A percentile compares a stretch with the other conserved stretches of the same genome.
These are phyloP conservation scores for Plebejus melissa DNA, from an alignment of 2,888 invertebrate species.

Conservation along the genomic window DNA sequence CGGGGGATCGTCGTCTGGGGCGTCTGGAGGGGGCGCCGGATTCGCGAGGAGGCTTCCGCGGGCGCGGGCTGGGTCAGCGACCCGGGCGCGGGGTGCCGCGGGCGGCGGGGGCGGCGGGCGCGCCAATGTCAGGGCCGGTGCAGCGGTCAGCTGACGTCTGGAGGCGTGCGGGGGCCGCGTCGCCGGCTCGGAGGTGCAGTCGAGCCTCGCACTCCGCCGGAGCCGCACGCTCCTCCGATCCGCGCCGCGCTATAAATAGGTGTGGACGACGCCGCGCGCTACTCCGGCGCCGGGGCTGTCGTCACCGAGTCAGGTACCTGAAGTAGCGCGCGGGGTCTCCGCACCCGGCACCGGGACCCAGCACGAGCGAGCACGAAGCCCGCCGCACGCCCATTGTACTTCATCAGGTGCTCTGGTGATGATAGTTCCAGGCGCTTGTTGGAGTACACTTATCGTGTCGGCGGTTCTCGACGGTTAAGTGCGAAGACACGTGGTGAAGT, in stretches of 20 bases:
- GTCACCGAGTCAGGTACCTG: slow-evolving; percentile 96
- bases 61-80: slow-evolving; percentile 75
- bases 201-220: slow-evolving; percentile 58
- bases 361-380: slow-evolving; percentile 47
- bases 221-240: slow-evolving; percentile 54
- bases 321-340: slow-evolving; percentile 96
- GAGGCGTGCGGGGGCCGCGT: slow-evolving; percentile 72
- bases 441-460: slow-evolving; percentile 98
- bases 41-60: slow-evolving; percentile 74
- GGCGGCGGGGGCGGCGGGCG: slow-evolving; percentile 65
- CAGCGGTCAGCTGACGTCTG: slow-evolving; percentile 79
- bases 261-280: slow-evolving; percentile 83
- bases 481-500: slow-evolving; percentile 40
- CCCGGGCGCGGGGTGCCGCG: slow-evolving; percentile 55
- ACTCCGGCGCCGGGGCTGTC: slow-evolving; percentile 93
- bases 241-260: slow-evolving; percentile 60
- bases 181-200: slow-evolving; percentile 65
- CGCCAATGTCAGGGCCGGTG: slow-evolving; percentile 79
- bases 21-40: slow-evolving; percentile 49
- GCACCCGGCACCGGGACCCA: slow-evolving; percentile 43
- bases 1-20: slow-evolving; percentile 39
- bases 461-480: slow-evolving; percentile 64
- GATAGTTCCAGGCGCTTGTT: slow-evolving; percentile 96
- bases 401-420: slow-evolving; percentile 99
- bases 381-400: slow-evolving; percentile 99